Conservation (phyloP, 2,888 invertebrate species). For the Xanthorhoe designata region DNA sequence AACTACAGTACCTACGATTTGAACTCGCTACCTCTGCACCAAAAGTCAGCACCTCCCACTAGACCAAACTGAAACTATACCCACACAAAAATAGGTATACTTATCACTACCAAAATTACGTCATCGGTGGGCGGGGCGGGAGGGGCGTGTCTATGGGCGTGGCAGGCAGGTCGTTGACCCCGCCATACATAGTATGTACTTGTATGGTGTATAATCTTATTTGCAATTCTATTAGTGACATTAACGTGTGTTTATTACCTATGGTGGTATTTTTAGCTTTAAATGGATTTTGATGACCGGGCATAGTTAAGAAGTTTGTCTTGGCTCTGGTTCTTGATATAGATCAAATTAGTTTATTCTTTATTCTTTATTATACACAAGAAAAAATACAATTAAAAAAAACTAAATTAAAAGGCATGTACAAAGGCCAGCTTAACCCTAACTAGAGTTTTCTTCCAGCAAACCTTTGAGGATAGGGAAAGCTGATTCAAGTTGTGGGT, state of each 20-base stretch:
- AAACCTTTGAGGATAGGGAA: too few species aligned
- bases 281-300: constrained; percentile 25
- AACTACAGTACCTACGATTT: too few species aligned
- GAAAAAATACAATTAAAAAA: too few species aligned
- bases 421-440: too few species aligned
- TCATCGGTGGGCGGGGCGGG: constrained; percentile 67
- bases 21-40: background rate
- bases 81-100: constrained; percentile 12
- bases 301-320: background rate
- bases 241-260: constrained; percentile 41
- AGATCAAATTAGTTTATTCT: background rate
- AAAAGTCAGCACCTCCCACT: background rate
- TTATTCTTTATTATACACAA: too few species aligned
- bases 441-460: too few species aligned
- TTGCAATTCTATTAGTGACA: constrained; percentile 72
- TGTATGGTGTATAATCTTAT: constrained; percentile 60
- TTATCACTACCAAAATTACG: constrained; percentile 42
- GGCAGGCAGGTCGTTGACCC: constrained; percentile 69
- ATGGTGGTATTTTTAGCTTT: constrained; percentile 40
- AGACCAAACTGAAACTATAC: constrained; percentile 4
- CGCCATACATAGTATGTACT: constrained; percentile 37
- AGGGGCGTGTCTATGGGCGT: constrained; percentile 72
- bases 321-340: background rate
- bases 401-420: too few species aligned
- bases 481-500: too few species aligned